Evolutionary conservation across 2,113 vertebrate species (phyloP).

Genomic region (Beaufortia kweichowensis): DNA sequence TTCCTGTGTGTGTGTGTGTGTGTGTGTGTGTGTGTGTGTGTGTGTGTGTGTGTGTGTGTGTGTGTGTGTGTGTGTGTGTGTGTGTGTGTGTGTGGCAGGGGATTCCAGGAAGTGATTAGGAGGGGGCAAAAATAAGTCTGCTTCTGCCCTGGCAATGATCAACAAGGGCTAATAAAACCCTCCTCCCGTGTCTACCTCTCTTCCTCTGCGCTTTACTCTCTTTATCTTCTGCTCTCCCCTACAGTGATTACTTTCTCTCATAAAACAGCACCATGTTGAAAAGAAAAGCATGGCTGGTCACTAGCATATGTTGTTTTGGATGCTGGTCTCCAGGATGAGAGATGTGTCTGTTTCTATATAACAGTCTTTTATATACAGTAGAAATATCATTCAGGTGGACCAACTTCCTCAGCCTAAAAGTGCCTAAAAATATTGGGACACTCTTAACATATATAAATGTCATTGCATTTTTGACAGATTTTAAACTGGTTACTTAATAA

Average conservation of each 20-base stretch:
- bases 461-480: too few species aligned
- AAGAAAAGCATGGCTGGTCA: constrained; percentile 12
- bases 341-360: not conserved
- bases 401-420: too few species aligned
- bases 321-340: not conserved
- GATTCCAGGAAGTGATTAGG: constrained; percentile 53
- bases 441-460: too few species aligned
- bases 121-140: constrained; percentile 36
- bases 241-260: not conserved
- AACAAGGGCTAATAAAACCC: constrained; percentile 17
- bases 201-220: not conserved
- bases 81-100: constrained; percentile 53
- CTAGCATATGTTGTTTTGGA: not conserved
- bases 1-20: constrained; percentile 64
- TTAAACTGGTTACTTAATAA: too few species aligned
- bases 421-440: too few species aligned
- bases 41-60: constrained; percentile 62
- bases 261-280: constrained; percentile 3
- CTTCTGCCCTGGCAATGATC: constrained; percentile 12
- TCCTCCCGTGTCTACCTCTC: not conserved
- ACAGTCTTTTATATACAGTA: too few species aligned
- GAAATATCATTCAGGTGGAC: too few species aligned
- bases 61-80: too few species aligned
- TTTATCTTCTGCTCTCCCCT: not conserved
- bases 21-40: constrained; percentile 14